phyloP scores from a whole-genome alignment of 2,888 invertebrate species.

The Plagiodera versicolora region DNA sequence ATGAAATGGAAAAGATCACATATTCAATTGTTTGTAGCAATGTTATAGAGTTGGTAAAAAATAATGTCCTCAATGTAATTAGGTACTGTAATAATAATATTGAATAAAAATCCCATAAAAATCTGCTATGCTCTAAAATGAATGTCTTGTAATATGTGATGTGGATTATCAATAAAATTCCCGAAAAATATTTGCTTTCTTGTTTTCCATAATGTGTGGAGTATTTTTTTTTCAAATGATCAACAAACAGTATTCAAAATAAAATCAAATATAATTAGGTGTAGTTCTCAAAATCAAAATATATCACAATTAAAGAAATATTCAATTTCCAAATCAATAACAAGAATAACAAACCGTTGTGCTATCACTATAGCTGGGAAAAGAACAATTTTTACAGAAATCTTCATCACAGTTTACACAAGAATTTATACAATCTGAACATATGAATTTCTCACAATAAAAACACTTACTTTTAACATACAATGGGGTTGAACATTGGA shows the following conservation, averaged over 20 bases:
- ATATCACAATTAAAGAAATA: not conserved
- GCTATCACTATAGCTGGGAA: constrained; percentile 23
- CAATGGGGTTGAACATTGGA: constrained; percentile 20
- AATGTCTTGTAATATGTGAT: constrained; percentile 27
- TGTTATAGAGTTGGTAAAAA: no score
- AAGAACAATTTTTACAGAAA: constrained; percentile 33
- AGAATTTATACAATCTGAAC: constrained; percentile 21
- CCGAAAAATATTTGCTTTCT: constrained; percentile 12
- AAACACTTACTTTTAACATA: constrained; percentile 24
- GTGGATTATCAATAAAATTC: constrained; percentile 26
- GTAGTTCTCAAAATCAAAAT: not conserved
- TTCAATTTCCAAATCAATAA: constrained; percentile 19
- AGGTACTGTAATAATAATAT: constrained; percentile 14
- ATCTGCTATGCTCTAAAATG: constrained; percentile 21
- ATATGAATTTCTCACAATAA: constrained; percentile 30
- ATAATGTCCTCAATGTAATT: constrained; percentile 11
- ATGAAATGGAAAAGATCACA: no score
- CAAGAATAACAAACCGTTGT: constrained; percentile 30
- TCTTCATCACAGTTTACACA: constrained; percentile 28
- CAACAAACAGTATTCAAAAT: no score
- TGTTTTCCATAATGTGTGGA: not conserved
- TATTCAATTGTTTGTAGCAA: no score
- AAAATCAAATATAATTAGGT: no score
- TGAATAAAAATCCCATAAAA: constrained; percentile 13
- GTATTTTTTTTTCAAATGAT: no score